Evolutionary conservation across 2,113 vertebrate genomes (phyloP), one percentile per base, ranked within the genome.

Genomic region (Ctenomys sociabilis): DNA sequence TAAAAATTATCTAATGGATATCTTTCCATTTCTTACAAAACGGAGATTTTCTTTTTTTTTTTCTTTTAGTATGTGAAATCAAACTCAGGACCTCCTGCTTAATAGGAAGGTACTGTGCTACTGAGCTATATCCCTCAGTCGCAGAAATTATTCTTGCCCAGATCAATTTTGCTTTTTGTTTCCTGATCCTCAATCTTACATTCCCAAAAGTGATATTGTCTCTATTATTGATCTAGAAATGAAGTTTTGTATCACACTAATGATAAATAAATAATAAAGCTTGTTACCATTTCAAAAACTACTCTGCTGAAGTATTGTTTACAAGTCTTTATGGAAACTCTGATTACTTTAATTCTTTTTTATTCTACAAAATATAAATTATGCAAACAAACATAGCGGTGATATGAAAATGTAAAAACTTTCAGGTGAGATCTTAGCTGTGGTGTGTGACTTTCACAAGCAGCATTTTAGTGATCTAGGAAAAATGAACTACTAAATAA

Each of bases 391-490:
- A 77, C 32, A 66, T 64, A 85, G 54, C 10, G 78, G 1, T 45
- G 2, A 59, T 59, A 87, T 91, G 6, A 64, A 70, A 95, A 21
- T 5, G 9, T 52, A 66, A 14, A 78, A 66, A 45, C 26, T 81
- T 72, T 86, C 32, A 61, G 17, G 5, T 7, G 85, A 87, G 3
- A 63, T 72, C 4, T 78, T 78, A 70, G 81, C 21, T 24, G 43
- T 63, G 0, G 4, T 64, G 37, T 10, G 0, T 94, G 85, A 45
- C 22, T 43, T 45, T 87, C 80, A 80, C 2, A 24, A 17, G 9
- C 24, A 87, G 6, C 28, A 30, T 90, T 24, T 96, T 96, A 72
- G 30, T 70, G 37, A 66, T 45, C 73, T 92, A 59, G 81, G 43
- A 10, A 10, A 26, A 30, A 64, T 92, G 43, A 16, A 40, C 21